Evolutionary conservation across 2,113 vertebrate species (phyloP).

Genomic region (Neomonachus schauinslandi): DNA sequence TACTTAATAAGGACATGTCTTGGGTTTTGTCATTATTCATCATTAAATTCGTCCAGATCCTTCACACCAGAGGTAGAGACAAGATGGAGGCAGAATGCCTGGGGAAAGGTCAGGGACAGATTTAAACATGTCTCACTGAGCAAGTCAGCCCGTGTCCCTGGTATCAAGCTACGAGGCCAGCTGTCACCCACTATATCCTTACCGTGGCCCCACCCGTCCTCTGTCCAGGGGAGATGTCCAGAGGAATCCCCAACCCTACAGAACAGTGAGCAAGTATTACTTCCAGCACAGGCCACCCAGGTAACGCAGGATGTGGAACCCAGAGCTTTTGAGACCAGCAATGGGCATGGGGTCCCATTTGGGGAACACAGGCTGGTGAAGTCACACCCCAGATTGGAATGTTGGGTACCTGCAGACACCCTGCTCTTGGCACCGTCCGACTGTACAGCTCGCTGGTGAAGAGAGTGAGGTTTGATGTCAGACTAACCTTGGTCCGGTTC

Average conservation of each 20-base stretch:
- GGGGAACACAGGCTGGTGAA: background rate
- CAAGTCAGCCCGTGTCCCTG: background rate
- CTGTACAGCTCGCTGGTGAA: background rate
- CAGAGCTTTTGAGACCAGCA: background rate
- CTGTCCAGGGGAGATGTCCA: background rate
- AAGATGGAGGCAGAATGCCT: background rate
- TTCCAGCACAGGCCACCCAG: background rate
- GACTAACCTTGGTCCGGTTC: background rate
- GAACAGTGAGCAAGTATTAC: background rate
- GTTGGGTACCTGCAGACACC: fast-evolving
- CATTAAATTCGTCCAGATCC: background rate
- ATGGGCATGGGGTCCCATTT: fast-evolving
- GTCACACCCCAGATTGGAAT: background rate
- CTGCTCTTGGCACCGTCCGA: fast-evolving
- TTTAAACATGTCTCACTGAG: background rate
- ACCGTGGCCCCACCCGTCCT: background rate
- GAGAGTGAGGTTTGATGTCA: fast-evolving
- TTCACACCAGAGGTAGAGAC: background rate
- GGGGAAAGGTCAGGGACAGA: background rate
- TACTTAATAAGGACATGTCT: background rate
- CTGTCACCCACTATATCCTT: background rate
- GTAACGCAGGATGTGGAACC: background rate
- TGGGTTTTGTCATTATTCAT: background rate
- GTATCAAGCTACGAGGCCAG: background rate
- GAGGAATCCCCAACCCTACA: background rate